phyloP scores from a whole-genome alignment of 2,113 vertebrate species.

The Ahaetulla prasina region DNA sequence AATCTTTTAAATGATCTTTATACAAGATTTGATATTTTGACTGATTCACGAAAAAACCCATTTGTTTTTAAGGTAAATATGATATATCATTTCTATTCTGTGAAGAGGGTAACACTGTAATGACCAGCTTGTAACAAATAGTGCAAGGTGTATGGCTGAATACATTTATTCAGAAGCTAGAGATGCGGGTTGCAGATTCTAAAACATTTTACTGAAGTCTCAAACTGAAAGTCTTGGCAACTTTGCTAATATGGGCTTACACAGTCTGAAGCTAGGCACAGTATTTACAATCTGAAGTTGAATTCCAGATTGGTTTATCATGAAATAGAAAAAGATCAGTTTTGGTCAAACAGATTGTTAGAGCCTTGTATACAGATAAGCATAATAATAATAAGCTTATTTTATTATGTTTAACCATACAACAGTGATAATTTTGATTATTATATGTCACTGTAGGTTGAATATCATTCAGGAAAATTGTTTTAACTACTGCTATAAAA shows the following conservation, averaged over 20 bases:
- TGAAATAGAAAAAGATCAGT: not conserved
- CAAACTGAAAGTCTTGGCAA: not conserved
- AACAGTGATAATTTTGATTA: not conserved
- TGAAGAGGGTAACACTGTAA: not conserved
- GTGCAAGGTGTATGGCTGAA: not conserved
- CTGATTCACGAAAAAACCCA: slow-evolving; percentile 93
- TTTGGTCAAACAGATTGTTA: not conserved
- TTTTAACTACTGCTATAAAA: not conserved
- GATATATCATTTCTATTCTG: not conserved
- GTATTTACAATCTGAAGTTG: not conserved
- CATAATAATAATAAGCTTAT: not conserved
- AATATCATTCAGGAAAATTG: not conserved
- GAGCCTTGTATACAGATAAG: not conserved
- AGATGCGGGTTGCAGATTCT: not conserved
- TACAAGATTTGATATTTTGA: slow-evolving; percentile 96
- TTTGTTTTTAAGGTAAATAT: slow-evolving; percentile 94
- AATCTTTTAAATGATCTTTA: slow-evolving; percentile 97
- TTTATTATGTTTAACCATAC: not conserved
- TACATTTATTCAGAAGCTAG: not conserved
- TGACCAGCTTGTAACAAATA: not conserved
- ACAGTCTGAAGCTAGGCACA: not conserved
- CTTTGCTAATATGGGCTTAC: not conserved
- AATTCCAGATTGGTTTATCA: not conserved
- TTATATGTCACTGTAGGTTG: not conserved
- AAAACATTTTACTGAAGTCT: not conserved